Conservation (phyloP, 2,888 invertebrate species). For the Amiota communis region DNA sequence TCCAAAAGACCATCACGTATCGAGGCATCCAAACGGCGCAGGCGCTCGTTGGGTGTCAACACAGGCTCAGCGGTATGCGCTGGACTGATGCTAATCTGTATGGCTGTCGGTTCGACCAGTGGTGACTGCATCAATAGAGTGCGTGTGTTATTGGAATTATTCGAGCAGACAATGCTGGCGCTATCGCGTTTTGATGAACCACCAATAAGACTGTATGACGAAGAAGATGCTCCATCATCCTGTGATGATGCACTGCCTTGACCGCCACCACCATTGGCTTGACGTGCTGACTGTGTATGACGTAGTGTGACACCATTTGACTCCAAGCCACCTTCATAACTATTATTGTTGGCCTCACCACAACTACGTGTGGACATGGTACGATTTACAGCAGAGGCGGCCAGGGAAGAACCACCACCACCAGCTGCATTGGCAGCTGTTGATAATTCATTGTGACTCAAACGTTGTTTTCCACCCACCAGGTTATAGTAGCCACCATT, state of each 20-base stretch:
- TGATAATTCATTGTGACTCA: constrained; percentile 59
- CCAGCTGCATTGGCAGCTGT: constrained; percentile 6
- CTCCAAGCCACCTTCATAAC: constrained; percentile 47
- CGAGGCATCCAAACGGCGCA: constrained; percentile 82
- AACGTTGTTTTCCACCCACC: constrained; percentile 59
- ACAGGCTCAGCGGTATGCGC: constrained; percentile 85
- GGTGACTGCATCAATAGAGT: constrained; percentile 72
- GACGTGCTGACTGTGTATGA: constrained; percentile 68
- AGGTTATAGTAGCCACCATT: constrained; percentile 54
- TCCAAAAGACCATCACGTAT: constrained; percentile 81
- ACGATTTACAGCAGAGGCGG: constrained; percentile 53
- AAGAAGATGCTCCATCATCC: constrained; percentile 38
- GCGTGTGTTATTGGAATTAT: constrained; percentile 73
- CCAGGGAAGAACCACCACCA: constrained; percentile 11
- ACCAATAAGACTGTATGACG: constrained; percentile 51
- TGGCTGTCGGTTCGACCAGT: constrained; percentile 78
- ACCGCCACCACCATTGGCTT: constrained; percentile 47
- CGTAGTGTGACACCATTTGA: constrained; percentile 58
- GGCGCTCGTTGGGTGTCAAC: constrained; percentile 84
- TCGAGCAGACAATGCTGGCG: constrained; percentile 72
- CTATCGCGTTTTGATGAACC: constrained; percentile 68
- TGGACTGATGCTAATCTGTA: constrained; percentile 81
- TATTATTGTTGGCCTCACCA: constrained; percentile 62
- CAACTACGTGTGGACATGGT: constrained; percentile 69
- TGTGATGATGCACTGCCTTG: constrained; percentile 15